Evolutionary conservation across 2,113 vertebrate genomes (phyloP), one percentile per base, ranked within the genome.

Genomic region (Okapia johnstoni): DNA sequence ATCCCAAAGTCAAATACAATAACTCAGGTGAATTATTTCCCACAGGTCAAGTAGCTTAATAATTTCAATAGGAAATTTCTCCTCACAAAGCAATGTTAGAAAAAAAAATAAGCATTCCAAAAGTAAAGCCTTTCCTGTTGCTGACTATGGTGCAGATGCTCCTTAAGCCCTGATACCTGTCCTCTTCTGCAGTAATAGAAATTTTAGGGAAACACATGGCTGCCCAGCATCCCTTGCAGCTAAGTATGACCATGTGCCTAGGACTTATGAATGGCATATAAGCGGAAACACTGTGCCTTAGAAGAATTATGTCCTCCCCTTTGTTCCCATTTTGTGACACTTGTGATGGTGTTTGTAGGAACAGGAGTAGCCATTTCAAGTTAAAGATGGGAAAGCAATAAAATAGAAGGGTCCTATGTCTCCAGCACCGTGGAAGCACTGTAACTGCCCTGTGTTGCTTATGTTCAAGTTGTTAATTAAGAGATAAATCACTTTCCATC

Each of bases 1-100:
- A 2, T 28, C 33, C 85, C 88, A 97, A 94, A 93, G 16, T 73
- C 19, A 90, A 88, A 94, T 7, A 76, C 8, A 17, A 54, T 84
- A 52, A 84, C 36, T 88, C 60, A 94, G 48, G 9, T 89, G 36
- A 77, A 88, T n/a, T 93, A 61, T 48, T 95, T 97, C 95, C 85
- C 92, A 11, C 7, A 54, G 81, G 52, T 50, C 50, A 97, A 97
- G 63, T 43, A 50, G 92, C 13, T 33, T 88, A 1, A 3, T 36
- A 86, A 96, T 58, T 79, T 93, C 43, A 76, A 30, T 23, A 77
- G 61, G 84, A 86, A 63, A 1, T 11, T 46, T 77, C 52, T 46
- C 17, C 46, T 48, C 48, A 81, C 10, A 95, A 23, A 57, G 57
- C 61, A 97, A 43, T 26, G 61, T 52, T 88, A 97, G 77, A 81